Evolutionary conservation across 2,113 vertebrate genomes (phyloP), one percentile per base, ranked within the genome.

Genomic region (Pteronura brasiliensis): DNA sequence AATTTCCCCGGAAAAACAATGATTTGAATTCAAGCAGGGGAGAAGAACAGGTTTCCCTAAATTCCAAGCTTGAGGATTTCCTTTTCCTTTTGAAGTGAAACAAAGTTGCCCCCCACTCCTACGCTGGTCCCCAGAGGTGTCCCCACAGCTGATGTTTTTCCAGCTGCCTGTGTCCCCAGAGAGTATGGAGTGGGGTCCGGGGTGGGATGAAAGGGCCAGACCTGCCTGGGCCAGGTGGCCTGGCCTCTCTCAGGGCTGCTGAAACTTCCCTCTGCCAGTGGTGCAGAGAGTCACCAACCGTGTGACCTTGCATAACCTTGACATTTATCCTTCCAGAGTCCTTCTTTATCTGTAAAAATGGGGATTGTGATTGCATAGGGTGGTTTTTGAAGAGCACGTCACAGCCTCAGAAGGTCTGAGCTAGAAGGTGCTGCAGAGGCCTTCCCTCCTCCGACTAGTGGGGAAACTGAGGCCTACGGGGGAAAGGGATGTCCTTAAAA

Each of bases 51-150:
- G 61, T 83, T 83, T 98, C 87, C 44, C 72, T 65, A 47, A 61
- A 52, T 85, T 79, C 89, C 44, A 65, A 47, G 29, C 83, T 44
- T 7, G 52, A 76, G 55, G 81, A 69, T 67, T 95, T 59, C 52
- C 72, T 88, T 87, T 86, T 81, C 88, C 90, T 93, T 97, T 97
- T 95, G 97, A 97, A 95, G 97, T 86, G 27, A 44, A 81, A 39
- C 14, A 23, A 86, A 44, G 59, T 44, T n/a, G 9, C n/a, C n/a
- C 20, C 31, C n/a, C 25, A 3, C 44, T 7, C 39, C 63, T 7
- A 8, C 42, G 42, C 57, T 0, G 0, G 12, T 55, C n/a, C 57
- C 39, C 8, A 15, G n/a, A 44, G 65, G 39, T n/a, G 6, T 87
- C 93, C 93, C 65, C 14, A 17, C 42, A 79, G 67, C 91, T 82